Evolutionary conservation across 1,140 invertebrate genomes (phyloP).

Genomic region (Euwallacea similis): DNA sequence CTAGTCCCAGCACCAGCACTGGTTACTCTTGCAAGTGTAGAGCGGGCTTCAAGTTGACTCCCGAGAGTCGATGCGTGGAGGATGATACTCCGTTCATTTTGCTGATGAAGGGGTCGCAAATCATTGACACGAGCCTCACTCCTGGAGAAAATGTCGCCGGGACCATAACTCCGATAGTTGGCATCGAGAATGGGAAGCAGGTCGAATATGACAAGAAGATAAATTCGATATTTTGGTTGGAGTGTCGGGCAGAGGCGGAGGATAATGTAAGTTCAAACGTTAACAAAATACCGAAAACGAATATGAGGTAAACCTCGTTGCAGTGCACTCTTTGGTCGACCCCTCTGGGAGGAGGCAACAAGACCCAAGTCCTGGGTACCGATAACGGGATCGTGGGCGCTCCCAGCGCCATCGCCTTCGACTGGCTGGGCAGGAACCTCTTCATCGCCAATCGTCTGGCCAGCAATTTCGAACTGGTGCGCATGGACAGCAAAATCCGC

Average conservation of each 20-base stretch:
- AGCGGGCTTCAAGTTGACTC: constrained; percentile 75
- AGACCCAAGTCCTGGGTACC: constrained; percentile 76
- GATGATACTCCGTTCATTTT: constrained; percentile 88
- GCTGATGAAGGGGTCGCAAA: constrained; percentile 86
- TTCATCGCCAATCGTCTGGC: constrained; percentile 91
- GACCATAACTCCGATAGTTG: constrained; percentile 85
- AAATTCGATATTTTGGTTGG: constrained; percentile 83
- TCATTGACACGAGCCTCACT: constrained; percentile 79
- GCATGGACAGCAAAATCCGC: constrained; percentile 80
- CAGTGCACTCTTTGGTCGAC: constrained; percentile 85
- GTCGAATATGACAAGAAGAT: constrained; percentile 90
- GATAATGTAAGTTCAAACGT: constrained; percentile 61
- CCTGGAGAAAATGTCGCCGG: constrained; percentile 75
- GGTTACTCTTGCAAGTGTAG: constrained; percentile 86
- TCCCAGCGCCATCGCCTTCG: constrained; percentile 89
- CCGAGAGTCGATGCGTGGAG: constrained; percentile 75
- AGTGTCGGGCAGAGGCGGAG: constrained; percentile 71
- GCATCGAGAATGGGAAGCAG: constrained; percentile 84
- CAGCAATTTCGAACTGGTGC: constrained; percentile 91
- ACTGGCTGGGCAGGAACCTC: constrained; percentile 94
- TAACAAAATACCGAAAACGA: neutral
- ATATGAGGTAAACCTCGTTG: constrained; percentile 45
- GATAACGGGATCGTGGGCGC: constrained; percentile 86
- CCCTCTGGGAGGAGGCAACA: constrained; percentile 84
- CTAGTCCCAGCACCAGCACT: constrained; percentile 69